Conservation (phyloP, 2,888 invertebrate species). For the Macrosiphum euphorbiae region DNA sequence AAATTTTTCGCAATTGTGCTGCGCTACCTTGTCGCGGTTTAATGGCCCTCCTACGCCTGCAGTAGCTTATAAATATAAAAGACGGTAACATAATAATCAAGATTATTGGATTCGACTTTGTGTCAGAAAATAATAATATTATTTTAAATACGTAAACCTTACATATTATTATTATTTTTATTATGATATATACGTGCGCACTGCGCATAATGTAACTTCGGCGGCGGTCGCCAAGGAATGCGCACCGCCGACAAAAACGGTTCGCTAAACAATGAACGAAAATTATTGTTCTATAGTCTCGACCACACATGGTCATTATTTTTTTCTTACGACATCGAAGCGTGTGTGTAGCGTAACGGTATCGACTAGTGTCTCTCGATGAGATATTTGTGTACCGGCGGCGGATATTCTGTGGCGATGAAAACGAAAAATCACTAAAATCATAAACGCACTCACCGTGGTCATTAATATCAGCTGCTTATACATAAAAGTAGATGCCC, state of each 20-base stretch:
- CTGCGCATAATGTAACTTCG: background rate
- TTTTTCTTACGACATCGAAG: constrained; percentile 14
- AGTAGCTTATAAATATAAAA: background rate
- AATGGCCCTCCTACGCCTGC: background rate
- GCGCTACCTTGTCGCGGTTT: background rate
- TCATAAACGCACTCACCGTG: background rate
- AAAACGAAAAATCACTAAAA: constrained; percentile 5
- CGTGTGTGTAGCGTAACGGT: background rate
- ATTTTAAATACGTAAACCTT: background rate
- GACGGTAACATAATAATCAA: background rate
- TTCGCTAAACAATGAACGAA: constrained; percentile 37
- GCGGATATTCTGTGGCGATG: background rate
- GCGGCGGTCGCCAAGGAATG: constrained; percentile 23
- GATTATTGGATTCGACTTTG: background rate
- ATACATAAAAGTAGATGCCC: background rate
- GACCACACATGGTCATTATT: constrained; percentile 49
- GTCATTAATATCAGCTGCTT: background rate
- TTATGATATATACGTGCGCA: background rate
- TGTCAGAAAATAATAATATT: background rate
- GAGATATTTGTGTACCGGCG: background rate
- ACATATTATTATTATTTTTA: background rate
- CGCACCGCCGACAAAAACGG: constrained; percentile 3
- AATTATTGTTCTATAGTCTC: constrained; percentile 33
- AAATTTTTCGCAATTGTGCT: background rate
- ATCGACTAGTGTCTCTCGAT: background rate